These are phyloP conservation scores for Polia nebulosa DNA, from an alignment of 2,888 invertebrate species.

Conservation along the genomic window DNA sequence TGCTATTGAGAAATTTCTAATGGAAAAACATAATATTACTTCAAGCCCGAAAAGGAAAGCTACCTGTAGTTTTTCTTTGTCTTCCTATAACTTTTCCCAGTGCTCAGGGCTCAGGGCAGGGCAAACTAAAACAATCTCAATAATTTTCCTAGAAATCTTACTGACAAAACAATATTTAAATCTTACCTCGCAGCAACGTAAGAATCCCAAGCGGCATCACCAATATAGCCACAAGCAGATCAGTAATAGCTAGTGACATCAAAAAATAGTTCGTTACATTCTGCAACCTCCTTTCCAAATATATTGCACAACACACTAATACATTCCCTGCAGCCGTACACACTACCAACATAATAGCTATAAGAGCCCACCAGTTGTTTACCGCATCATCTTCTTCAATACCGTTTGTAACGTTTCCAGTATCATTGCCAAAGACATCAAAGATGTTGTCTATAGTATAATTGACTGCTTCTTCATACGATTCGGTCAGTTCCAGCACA, in stretches of 20 bases:
- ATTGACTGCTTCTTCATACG: slow-evolving; percentile 57
- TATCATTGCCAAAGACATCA: slow-evolving; percentile 67
- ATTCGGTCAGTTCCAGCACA: slow-evolving; percentile 53
- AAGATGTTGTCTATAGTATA: slow-evolving; percentile 60
- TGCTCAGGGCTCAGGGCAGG: no score
- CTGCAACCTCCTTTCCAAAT: slow-evolving; percentile 97
- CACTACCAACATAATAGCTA: slow-evolving; percentile 94
- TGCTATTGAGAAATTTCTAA: no score
- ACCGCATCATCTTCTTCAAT: slow-evolving; percentile 69
- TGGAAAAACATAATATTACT: no score
- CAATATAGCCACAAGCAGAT: slow-evolving; percentile 97
- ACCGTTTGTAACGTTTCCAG: slow-evolving; percentile 69
- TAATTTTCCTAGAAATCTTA: no score
- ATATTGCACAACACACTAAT: slow-evolving; percentile 98
- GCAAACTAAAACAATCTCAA: no score
- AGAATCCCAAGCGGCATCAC: slow-evolving; percentile 98
- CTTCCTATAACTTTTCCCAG: no score
- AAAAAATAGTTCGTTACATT: slow-evolving; percentile 99
- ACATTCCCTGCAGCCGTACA: slow-evolving; percentile 98
- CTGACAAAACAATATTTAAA: no score
- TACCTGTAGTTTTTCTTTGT: no score
- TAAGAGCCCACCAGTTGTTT: slow-evolving; percentile 96
- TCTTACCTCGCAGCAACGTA: slow-evolving; percentile 95
- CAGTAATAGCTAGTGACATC: slow-evolving; percentile 98
- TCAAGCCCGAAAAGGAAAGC: no score